Evolutionary conservation across 2,113 vertebrate species (phyloP), one percentile per base, ranked within the genome.

Genomic region (Silurus meridionalis): DNA sequence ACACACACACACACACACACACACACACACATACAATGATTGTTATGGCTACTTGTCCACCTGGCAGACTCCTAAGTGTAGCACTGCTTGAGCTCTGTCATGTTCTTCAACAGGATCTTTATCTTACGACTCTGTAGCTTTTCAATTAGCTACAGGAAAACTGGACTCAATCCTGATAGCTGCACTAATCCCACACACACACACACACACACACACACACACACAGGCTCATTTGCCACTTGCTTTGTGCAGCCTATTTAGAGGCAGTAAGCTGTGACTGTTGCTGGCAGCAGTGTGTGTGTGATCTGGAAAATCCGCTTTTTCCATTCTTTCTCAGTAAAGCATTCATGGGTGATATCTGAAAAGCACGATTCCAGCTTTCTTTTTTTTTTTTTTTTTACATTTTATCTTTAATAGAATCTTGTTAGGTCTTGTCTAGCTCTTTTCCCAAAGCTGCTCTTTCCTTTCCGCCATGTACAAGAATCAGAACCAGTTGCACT

Each of bases 121-220:
- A 79, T 85, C 83, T 79, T 46, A 14, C 69, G 60, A 55, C 91
- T 92, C 88, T 90, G 86, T 53, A 74, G 85, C 84, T 92, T 94
- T 95, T 94, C 93, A 95, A 92, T 94, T 93, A 94, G 92, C 91
- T 86, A 91, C 90, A 92, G 90, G n/a, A 89, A 89, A 89, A 92
- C 92, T 90, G 90, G 89, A 85, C 48, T 85, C 83, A 55, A 86
- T 82, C 71, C 58, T 66, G 72, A 50, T 7, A 82, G 81, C 86
- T 83, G 90, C 86, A 61, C 89, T 93, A 93, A 95, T 94, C 93
- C 92, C 88, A 89, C 61, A 48, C 46, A 69, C 69, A 37, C 37
- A 75, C 57, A 81, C 37, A 53, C 28, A 67, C 74, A 66, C 77
- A 71, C 66, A 63, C 80, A 69, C 10, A 57, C 67, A 48, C 52